Conservation (phyloP, 2,797 vertebrate species). For the Channa striata region DNA sequence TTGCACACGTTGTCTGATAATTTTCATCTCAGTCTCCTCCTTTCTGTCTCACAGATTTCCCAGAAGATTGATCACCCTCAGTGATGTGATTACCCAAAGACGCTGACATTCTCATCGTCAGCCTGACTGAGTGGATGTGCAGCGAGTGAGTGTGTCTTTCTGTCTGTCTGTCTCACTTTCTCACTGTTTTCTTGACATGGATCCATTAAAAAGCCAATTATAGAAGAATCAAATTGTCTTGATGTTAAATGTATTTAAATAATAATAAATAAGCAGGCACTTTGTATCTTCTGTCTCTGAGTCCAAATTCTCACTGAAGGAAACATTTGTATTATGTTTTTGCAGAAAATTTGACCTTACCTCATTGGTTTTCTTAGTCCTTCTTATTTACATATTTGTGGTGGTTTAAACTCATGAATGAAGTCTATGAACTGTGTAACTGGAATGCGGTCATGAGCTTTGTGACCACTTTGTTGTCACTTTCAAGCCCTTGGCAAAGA, state of each 20-base stretch:
- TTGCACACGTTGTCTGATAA: background rate
- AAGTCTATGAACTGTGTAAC: conserved; percentile 7
- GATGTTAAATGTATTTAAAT: too few relatives aligned
- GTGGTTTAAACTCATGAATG: background rate
- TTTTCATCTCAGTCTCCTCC: background rate
- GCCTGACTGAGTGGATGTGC: conserved; percentile 20
- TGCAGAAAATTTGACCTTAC: too few relatives aligned
- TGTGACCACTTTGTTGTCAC: conserved; percentile 32
- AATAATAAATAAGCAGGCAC: too few relatives aligned
- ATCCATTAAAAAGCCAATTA: background rate
- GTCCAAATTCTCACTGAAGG: too few relatives aligned
- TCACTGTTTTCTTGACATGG: background rate
- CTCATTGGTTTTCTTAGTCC: too few relatives aligned
- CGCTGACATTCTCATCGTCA: conserved; percentile 20
- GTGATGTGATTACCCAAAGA: conserved; percentile 34
- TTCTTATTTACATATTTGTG: too few relatives aligned
- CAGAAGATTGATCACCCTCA: conserved; percentile 16
- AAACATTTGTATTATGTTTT: too few relatives aligned
- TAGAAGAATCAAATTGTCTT: background rate
- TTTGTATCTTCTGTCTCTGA: too few relatives aligned
- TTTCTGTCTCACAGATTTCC: conserved; percentile 31
- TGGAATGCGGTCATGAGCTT: conserved; percentile 27
- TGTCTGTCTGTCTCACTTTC: conserved; percentile 6
- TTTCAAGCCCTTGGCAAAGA: conserved; percentile 31
- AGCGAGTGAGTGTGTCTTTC: conserved; percentile 1